Evolutionary conservation across 2,797 vertebrate genomes (phyloP), one percentile per base, ranked within the genome.

Genomic region (Etheostoma perlongum): DNA sequence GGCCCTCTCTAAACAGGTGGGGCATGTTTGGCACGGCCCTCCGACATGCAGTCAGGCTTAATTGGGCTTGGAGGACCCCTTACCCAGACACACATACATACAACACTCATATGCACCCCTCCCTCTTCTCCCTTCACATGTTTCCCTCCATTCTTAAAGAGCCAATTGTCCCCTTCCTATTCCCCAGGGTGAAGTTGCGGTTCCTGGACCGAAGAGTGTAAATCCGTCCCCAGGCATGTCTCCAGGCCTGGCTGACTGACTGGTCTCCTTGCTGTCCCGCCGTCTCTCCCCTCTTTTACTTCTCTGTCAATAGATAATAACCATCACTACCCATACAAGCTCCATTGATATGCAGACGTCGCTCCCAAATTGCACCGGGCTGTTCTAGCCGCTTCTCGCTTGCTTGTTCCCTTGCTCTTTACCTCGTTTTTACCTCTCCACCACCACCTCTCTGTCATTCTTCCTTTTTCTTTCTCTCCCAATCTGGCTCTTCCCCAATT

Each of bases 11-110:
- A 90, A 91, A 90, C 91, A 93, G 91, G 89, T 93, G 92, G 93
- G 90, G 90, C 93, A 92, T 94, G 93, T 94, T 94, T 94, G 94
- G 92, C 93, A 88, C 90, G 85, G 87, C 85, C 92, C 87, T 91
- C 85, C 82, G 82, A 94, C 91, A 92, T 87, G 84, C 87, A 94
- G 93, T 91, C 88, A 88, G 90, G 82, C 90, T 89, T 95, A 95
- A 95, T 94, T 95, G 93, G 92, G 90, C 93, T 93, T 95, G 86
- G 85, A 93, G 91, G 77, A 85, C 78, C 82, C 79, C 69, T 74
- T 64, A 74, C 63, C 4, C 75, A 67, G n/a, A 76, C 77, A 65
- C 67, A 76, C 70, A 79, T 30, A 59, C 66, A 84, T 18, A 54
- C 81, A 73, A 72, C 74, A 77, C 71, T 78, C 83, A 87, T 72